These are phyloP conservation scores for Drosophila chauvacae DNA, from an alignment of 1,140 invertebrate genomes.

Conservation along the genomic window DNA sequence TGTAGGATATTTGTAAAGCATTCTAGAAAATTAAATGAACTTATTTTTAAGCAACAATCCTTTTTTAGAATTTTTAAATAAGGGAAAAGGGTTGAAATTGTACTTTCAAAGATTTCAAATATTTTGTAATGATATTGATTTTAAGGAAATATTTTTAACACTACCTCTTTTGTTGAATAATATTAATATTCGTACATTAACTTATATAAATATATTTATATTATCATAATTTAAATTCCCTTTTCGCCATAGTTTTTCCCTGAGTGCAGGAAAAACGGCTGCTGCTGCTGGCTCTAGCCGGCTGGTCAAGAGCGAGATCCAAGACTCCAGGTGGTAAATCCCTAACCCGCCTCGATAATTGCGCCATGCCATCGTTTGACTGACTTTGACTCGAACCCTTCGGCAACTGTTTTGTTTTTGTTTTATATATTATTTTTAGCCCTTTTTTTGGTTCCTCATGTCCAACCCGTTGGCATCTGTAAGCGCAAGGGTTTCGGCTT, in stretches of 20 bases:
- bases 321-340: conserved; percentile 73
- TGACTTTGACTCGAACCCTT: conserved; percentile 73
- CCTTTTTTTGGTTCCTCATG: conserved; percentile 11
- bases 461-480: conserved; percentile 64
- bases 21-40: not conserved
- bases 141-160: not conserved
- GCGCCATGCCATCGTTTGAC: conserved; percentile 68
- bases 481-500: conserved; percentile 58
- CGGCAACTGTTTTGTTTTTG: conserved; percentile 74
- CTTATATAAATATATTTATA: not conserved
- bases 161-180: not conserved
- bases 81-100: rapidly evolving
- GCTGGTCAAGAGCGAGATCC: conserved; percentile 51
- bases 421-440: conserved; percentile 20
- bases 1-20: too few relatives aligned
- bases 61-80: not conserved
- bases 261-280: conserved; percentile 39
- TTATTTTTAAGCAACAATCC: not conserved
- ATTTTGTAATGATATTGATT: not conserved
- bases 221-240: not conserved
- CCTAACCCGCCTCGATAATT: conserved; percentile 71
- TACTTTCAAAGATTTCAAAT: not conserved
- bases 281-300: conserved; percentile 48
- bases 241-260: not conserved
- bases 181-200: not conserved